phyloP scores from a whole-genome alignment of 1,140 invertebrate genomes.

The Teleogryllus occipitalis region DNA sequence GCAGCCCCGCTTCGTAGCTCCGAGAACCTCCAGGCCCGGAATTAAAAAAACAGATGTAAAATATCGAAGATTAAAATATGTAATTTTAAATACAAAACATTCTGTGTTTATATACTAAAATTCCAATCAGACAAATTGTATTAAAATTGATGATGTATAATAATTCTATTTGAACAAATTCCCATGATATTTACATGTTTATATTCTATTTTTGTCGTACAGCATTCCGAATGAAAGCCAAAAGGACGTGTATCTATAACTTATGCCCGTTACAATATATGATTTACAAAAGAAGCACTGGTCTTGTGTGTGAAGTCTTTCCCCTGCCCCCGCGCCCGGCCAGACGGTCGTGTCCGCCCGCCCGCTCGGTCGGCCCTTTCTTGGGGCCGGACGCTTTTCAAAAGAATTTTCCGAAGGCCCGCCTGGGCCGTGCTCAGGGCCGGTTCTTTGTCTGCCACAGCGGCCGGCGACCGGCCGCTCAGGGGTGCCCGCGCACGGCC shows the following conservation, averaged over 20 bases:
- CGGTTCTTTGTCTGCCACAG: neutral
- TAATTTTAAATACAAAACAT: neutral
- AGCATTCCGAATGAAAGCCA: slow-evolving; percentile 3
- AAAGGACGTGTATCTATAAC: slow-evolving; percentile 4
- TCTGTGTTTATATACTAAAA: slow-evolving; percentile 6
- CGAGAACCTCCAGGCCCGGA: neutral
- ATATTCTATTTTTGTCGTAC: slow-evolving; percentile 5
- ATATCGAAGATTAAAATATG: neutral
- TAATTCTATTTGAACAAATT: neutral
- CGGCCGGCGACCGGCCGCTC: neutral
- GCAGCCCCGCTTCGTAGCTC: neutral
- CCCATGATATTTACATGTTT: slow-evolving; percentile 5
- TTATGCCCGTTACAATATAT: slow-evolving; percentile 5
- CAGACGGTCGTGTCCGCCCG: neutral
- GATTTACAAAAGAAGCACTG: neutral
- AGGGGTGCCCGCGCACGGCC: neutral
- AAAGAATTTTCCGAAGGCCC: neutral
- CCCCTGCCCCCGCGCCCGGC: neutral
- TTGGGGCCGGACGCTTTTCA: neutral
- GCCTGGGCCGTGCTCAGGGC: neutral
- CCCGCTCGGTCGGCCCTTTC: neutral
- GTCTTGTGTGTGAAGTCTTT: neutral
- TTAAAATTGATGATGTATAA: neutral
- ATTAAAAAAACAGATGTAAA: neutral
- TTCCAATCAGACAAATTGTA: slow-evolving; percentile 5